phyloP scores from a whole-genome alignment of 2,113 vertebrate genomes.

The Pangasianodon hypophthalmus region DNA sequence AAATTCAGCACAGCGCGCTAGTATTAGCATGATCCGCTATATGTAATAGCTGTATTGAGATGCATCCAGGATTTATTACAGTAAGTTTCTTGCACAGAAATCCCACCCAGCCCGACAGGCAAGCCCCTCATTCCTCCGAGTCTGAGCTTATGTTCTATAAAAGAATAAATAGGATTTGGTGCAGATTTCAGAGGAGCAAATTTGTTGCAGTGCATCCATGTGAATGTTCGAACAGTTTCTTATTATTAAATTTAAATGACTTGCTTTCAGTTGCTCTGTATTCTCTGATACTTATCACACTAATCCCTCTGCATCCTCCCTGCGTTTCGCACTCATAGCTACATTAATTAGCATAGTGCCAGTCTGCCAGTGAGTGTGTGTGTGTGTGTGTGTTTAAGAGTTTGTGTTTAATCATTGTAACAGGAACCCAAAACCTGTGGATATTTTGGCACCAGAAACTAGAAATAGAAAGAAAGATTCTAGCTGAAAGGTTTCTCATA shows the following conservation, averaged over 20 bases:
- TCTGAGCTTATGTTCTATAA: slow-evolving; percentile 73
- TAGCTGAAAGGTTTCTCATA: not conserved
- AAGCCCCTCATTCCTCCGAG: slow-evolving; percentile 68
- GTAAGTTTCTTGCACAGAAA: slow-evolving; percentile 19
- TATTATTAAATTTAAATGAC: slow-evolving; percentile 83
- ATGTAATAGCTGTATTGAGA: not conserved
- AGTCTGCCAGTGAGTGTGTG: slow-evolving; percentile 57
- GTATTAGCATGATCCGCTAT: not conserved
- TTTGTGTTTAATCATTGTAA: not conserved
- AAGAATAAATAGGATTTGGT: slow-evolving; percentile 80
- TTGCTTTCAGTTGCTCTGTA: slow-evolving; percentile 78
- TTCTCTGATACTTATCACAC: slow-evolving; percentile 78
- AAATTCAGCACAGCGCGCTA: not conserved
- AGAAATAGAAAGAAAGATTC: not conserved
- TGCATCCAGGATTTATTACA: not conserved
- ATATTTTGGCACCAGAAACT: not conserved
- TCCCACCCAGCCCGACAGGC: slow-evolving; percentile 69
- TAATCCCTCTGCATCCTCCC: slow-evolving; percentile 76
- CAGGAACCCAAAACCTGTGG: not conserved
- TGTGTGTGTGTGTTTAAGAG: not conserved
- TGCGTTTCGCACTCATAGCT: slow-evolving; percentile 76
- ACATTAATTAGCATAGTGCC: slow-evolving; percentile 81
- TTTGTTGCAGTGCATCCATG: slow-evolving; percentile 75
- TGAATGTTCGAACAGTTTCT: slow-evolving; percentile 80
- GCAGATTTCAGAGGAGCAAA: slow-evolving; percentile 73